Evolutionary conservation across 2,113 vertebrate genomes (phyloP).

Genomic region (Mirza zaza): DNA sequence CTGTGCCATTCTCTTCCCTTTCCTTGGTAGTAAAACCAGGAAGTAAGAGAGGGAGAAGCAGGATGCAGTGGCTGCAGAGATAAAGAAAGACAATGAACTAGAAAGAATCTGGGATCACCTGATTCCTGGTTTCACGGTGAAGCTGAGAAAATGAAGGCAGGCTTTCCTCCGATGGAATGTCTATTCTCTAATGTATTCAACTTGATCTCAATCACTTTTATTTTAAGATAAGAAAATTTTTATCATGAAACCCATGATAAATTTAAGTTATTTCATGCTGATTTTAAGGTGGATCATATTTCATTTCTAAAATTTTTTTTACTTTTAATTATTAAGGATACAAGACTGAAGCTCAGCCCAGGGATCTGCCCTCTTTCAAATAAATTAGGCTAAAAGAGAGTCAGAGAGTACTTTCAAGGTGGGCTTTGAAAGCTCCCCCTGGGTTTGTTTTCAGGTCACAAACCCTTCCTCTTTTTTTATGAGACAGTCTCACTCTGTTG

Average conservation of each 20-base stretch:
- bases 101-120: neutral
- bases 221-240: neutral
- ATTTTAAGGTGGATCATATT: neutral
- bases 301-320: neutral
- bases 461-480: neutral
- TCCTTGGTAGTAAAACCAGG: neutral
- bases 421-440: neutral
- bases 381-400: neutral
- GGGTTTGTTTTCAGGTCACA: neutral
- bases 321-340: no score
- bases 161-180: neutral
- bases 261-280: neutral
- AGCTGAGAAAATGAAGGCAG: neutral
- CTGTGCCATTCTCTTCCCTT: neutral
- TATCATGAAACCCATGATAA: neutral
- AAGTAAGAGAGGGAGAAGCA: neutral
- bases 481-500: no score
- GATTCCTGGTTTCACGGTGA: neutral
- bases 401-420: neutral
- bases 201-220: neutral
- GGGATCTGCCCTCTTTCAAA: neutral
- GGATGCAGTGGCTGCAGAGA: neutral
- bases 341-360: neutral
- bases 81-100: neutral
- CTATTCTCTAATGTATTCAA: neutral